These are phyloP conservation scores for Drosophila fuyamai DNA, from an alignment of 1,140 invertebrate genomes.

Conservation along the genomic window DNA sequence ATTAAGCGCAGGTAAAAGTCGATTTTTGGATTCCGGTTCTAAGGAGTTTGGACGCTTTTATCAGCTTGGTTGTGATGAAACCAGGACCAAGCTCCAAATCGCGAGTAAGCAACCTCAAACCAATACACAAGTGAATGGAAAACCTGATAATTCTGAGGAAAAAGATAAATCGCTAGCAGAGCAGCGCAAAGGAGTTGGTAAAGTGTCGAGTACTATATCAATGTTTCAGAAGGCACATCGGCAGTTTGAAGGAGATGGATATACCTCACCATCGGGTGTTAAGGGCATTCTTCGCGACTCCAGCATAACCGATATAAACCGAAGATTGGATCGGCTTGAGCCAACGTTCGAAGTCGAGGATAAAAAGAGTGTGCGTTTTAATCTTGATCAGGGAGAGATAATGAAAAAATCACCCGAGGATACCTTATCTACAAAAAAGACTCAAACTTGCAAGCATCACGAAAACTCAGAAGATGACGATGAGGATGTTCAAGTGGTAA, in stretches of 20 bases:
- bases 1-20: slow-evolving; percentile 71
- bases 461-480: slow-evolving; percentile 60
- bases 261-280: slow-evolving; percentile 65
- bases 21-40: slow-evolving; percentile 67
- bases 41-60: slow-evolving; percentile 67
- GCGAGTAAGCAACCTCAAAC: not conserved
- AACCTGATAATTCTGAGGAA: not conserved
- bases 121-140: slow-evolving; percentile 7
- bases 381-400: slow-evolving; percentile 85
- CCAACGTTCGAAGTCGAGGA: slow-evolving; percentile 39
- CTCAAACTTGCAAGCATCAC: slow-evolving; percentile 17
- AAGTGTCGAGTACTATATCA: slow-evolving; percentile 27
- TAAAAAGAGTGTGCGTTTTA: slow-evolving; percentile 90
- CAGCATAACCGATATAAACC: slow-evolving; percentile 85
- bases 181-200: slow-evolving; percentile 45
- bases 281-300: slow-evolving; percentile 90
- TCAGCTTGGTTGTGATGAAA: slow-evolving; percentile 60
- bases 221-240: slow-evolving; percentile 89
- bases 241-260: slow-evolving; percentile 39
- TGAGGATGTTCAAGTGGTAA: slow-evolving; percentile 36
- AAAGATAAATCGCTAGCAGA: not conserved
- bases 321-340: slow-evolving; percentile 61
- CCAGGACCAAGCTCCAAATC: slow-evolving; percentile 47
- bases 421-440: slow-evolving; percentile 31
- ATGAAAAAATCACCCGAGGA: slow-evolving; percentile 47